Conservation (phyloP, 2,797 vertebrate genomes). For the Saguinus oedipus region DNA sequence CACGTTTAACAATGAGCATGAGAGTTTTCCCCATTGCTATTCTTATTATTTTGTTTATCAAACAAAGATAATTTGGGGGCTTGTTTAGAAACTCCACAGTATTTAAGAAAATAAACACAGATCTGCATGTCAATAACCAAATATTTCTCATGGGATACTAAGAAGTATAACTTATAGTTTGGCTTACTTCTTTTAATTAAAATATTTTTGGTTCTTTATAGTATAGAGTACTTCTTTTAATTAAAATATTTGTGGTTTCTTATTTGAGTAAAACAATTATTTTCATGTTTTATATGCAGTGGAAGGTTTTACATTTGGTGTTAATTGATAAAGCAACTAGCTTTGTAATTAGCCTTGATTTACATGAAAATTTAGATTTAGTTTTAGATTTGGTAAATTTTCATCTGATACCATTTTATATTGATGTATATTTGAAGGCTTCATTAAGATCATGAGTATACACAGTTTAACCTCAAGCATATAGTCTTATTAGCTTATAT, state of each 20-base stretch:
- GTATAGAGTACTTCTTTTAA: constrained; percentile 8
- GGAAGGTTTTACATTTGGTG: background rate
- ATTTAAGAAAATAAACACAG: constrained; percentile 55
- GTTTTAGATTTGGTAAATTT: constrained; percentile 59
- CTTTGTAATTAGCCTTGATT: constrained; percentile 42
- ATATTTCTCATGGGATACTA: background rate
- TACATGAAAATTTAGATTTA: constrained; percentile 23
- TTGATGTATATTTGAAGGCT: constrained; percentile 5
- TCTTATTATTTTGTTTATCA: background rate
- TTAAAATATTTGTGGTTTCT: background rate
- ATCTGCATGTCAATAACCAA: constrained; percentile 32
- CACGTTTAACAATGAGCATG: background rate
- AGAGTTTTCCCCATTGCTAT: background rate
- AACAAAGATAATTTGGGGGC: background rate
- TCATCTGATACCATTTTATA: constrained; percentile 20
- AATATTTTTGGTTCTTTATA: background rate
- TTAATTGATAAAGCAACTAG: constrained; percentile 33
- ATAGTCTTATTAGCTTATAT: background rate
- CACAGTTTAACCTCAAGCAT: constrained; percentile 9
- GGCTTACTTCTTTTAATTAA: constrained; percentile 36
- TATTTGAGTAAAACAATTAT: constrained; percentile 30
- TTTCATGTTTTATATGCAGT: background rate
- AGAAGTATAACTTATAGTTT: constrained; percentile 44
- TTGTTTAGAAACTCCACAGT: background rate
- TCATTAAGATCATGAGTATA: background rate